Base-by-base conservation (phyloP, 1,140 invertebrate species). In the Drosophila bipectinata region DNA sequence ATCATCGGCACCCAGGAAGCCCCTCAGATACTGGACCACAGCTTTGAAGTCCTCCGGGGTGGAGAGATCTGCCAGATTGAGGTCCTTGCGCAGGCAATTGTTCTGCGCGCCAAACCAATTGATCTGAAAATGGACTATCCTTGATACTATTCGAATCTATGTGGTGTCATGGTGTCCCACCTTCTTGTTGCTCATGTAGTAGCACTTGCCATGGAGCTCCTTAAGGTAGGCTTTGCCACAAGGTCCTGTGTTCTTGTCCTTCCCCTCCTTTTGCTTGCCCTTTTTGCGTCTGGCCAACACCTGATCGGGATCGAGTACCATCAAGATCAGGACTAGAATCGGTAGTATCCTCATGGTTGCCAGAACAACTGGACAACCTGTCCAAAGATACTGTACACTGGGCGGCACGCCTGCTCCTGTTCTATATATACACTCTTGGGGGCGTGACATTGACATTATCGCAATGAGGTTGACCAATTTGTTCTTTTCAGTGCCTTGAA, bases 51-150 rank as follows among this genome's bases (percentile, higher is more conserved):
- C 83, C 5, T 59, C 62, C 14, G 24, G 1, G 0, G 44, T 68
- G 56, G 59, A 18, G 9, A 92, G 2, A 93, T 93, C 54, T 93
- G 94, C 14, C 92, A 93, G 75, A 94, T 95, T 53, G 95, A 93
- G 90, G 93, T 92, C 44, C 95, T 94, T 41, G 94, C 97, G 7
- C 95, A 96, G 92, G 93, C 95, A 92, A 51, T 81, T 87, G 53
- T 87, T 87, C 41, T 79, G 75, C 2, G 82, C 82, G 0, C 83
- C 83, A 53, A 77, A 87, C 83, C 83, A 87, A 39, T 69, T 87
- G 28, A 87, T 54, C 83, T 87, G 55, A 26, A 54, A 39, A n/a
- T 8, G 1, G 9, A 44, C 14, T 37, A 2, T 37, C 34, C 34
- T 37, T 3, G 9, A 34, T 37, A 12, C 4, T 37, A 37, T 37